Percentiles rank a stretch among this genome's conserved stretches.
Conservation (phyloP, 2,113 vertebrate genomes). For the Istiophorus platypterus region DNA sequence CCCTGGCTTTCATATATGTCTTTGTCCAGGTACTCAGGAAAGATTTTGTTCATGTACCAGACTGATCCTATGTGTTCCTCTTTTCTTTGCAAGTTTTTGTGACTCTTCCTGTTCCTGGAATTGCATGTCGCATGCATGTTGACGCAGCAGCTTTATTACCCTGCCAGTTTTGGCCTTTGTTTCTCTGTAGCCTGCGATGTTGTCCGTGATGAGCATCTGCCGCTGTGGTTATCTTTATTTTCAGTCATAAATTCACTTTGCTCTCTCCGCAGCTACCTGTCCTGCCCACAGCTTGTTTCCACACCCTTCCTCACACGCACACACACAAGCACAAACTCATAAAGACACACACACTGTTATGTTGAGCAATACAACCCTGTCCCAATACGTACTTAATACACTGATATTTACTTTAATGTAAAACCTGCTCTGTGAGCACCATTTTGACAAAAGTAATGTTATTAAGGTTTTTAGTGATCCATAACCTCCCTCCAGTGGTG, state of each 20-base stretch:
- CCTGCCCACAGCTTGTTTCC: conserved; percentile 47
- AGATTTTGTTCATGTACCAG: conserved; percentile 3
- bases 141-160: conserved; percentile 41
- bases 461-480: conserved; percentile 9
- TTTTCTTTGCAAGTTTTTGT: not conserved
- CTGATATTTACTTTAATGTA: not conserved
- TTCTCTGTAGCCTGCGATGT: conserved; percentile 44
- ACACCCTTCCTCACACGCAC: conserved; percentile 22
- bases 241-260: conserved; percentile 49
- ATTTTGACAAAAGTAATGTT: not conserved
- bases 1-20: conserved; percentile 89
- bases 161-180: conserved; percentile 28
- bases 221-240: conserved; percentile 19
- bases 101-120: conserved; percentile 46
- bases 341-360: conserved; percentile 8
- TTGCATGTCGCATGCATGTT: conserved; percentile 58
- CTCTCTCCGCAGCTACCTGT: conserved; percentile 66
- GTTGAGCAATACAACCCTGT: not conserved
- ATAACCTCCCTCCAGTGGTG: conserved; percentile 61
- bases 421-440: not conserved
- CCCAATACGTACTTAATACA: not conserved
- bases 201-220: conserved; percentile 34
- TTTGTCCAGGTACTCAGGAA: conserved; percentile 90
- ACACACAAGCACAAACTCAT: conserved; percentile 40
- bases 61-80: conserved; percentile 14